Percentiles rank a stretch among this genome's conserved stretches.
These are phyloP conservation scores for Graptemys geographica DNA, from an alignment of 2,797 vertebrate genomes.

Conservation along the genomic window DNA sequence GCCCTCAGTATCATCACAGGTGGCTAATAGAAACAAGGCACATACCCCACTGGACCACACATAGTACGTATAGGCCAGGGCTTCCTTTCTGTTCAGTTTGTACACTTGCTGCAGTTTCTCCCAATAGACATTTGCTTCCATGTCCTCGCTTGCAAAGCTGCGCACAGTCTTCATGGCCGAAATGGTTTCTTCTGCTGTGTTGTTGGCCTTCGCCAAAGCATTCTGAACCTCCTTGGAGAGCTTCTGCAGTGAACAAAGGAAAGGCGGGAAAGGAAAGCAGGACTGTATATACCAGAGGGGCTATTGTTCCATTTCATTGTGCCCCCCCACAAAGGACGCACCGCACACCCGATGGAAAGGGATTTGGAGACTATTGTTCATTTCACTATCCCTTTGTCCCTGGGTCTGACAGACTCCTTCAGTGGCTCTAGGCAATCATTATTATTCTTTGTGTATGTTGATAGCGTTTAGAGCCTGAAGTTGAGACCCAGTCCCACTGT, in stretches of 20 bases:
- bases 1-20: neutral
- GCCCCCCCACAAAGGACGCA: too few species aligned
- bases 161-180: slow-evolving; percentile 95
- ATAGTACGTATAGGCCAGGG: slow-evolving; percentile 91
- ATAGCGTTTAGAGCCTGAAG: neutral
- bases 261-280: neutral
- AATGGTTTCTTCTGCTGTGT: slow-evolving; percentile 94
- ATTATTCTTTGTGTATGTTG: neutral
- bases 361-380: neutral
- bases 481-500: neutral
- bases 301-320: neutral
- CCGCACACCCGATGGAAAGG: neutral
- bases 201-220: slow-evolving; percentile 93
- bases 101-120: slow-evolving; percentile 89
- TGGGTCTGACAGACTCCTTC: neutral
- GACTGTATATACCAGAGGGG: neutral
- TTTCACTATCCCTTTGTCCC: neutral
- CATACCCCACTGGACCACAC: slow-evolving; percentile 94
- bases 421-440: neutral
- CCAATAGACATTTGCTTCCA: slow-evolving; percentile 87
- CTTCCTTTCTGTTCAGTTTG: slow-evolving; percentile 91
- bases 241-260: slow-evolving; percentile 77
- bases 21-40: neutral
- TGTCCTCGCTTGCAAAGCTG: slow-evolving; percentile 92
- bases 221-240: slow-evolving; percentile 94